phyloP scores from a whole-genome alignment of 2,888 invertebrate genomes.

The Sthenelais limicola region DNA sequence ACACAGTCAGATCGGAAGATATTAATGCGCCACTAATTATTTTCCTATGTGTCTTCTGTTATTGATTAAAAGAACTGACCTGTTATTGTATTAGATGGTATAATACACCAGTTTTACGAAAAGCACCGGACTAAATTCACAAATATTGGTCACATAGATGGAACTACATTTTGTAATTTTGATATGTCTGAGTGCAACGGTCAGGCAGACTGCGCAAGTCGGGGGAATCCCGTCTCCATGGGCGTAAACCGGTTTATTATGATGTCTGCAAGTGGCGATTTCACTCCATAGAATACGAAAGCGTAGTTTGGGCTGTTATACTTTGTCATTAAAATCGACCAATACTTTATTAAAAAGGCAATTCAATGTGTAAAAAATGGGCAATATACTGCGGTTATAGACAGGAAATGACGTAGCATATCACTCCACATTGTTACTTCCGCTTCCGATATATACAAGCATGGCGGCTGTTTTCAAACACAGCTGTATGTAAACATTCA shows the following conservation, averaged over 20 bases:
- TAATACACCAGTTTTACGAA: background rate
- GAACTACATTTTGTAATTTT: constrained; percentile 19
- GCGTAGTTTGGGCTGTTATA: too few relatives aligned
- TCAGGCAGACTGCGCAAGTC: constrained; percentile 41
- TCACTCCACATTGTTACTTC: constrained; percentile 31
- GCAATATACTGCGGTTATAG: too few relatives aligned
- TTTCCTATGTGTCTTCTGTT: background rate
- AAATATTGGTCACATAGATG: background rate
- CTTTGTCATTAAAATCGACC: too few relatives aligned
- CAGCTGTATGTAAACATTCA: background rate
- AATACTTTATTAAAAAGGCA: too few relatives aligned
- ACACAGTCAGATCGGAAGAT: constrained; percentile 14
- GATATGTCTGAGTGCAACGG: background rate
- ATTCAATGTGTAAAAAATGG: too few relatives aligned
- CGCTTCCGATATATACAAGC: constrained; percentile 39
- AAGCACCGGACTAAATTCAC: background rate
- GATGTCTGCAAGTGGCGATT: too few relatives aligned
- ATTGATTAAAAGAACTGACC: background rate
- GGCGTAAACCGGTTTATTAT: constrained; percentile 44
- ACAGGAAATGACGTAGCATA: constrained; percentile 38
- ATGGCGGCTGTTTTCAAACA: constrained; percentile 51
- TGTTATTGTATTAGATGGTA: background rate
- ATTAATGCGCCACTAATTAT: constrained; percentile 12
- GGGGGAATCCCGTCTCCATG: constrained; percentile 47
- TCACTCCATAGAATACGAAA: too few relatives aligned